Evolutionary conservation across 2,888 invertebrate species (phyloP).

Genomic region (Colostygia pectinataria): DNA sequence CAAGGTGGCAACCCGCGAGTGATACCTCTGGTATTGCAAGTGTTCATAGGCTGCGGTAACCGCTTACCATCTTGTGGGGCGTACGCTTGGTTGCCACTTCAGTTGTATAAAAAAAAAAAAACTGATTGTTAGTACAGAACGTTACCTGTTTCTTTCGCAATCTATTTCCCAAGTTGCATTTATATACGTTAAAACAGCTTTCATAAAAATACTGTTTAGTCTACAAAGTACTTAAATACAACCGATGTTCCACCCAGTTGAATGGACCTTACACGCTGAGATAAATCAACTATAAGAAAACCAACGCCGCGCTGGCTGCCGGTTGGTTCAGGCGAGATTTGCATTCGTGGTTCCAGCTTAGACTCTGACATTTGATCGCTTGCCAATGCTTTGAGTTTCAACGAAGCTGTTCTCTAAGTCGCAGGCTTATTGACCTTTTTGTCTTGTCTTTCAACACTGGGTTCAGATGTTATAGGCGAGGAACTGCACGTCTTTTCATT

Average conservation of each 20-base stretch:
- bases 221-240: not conserved
- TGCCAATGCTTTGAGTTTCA: slow-evolving; percentile 41
- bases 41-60: too few relatives aligned
- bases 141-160: too few relatives aligned
- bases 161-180: too few relatives aligned
- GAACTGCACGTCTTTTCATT: slow-evolving; percentile 6
- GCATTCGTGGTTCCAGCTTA: slow-evolving; percentile 39
- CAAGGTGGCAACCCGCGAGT: too few relatives aligned
- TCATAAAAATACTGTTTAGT: too few relatives aligned
- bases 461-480: slow-evolving; percentile 14
- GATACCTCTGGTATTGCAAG: too few relatives aligned
- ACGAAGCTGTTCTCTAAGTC: slow-evolving; percentile 22
- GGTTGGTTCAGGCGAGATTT: slow-evolving; percentile 40
- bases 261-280: slow-evolving; percentile 51
- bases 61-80: too few relatives aligned
- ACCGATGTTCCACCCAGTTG: slow-evolving; percentile 42
- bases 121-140: too few relatives aligned
- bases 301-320: slow-evolving; percentile 37
- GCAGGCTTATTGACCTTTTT: slow-evolving; percentile 12
- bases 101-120: too few relatives aligned
- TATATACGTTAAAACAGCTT: too few relatives aligned
- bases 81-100: too few relatives aligned
- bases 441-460: slow-evolving; percentile 20
- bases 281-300: slow-evolving; percentile 63
- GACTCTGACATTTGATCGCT: slow-evolving; percentile 53